Evolutionary conservation across 2,797 vertebrate genomes (phyloP), one percentile per base, ranked within the genome.

Genomic region (Eulemur rubriventer): DNA sequence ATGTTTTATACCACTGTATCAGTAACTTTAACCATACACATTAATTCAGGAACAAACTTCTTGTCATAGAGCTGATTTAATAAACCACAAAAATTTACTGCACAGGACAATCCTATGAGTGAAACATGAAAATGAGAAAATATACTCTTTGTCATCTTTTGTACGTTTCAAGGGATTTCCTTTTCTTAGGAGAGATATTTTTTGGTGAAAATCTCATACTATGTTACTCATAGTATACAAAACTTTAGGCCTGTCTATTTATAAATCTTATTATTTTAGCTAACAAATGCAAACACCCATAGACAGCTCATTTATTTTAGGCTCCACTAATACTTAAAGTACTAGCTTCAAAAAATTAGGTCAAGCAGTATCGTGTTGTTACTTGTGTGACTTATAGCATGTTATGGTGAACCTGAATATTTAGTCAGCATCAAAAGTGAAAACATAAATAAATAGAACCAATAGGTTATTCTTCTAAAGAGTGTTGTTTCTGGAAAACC

Each of bases 401-500:
- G 63, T 92, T 69, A 43, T 46, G 3, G 43, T 41, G 33, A 87
- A 89, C 43, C 17, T 59, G 28, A 85, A 57, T 93, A 92, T 83
- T 73, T 95, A 65, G 83, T 83, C 86, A 43, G 83, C 46, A 95
- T 96, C 41, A 30, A 78, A 85, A 93, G 11, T 87, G 13, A 9
- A n/a, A 43, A 91, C 9, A 83, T 70, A 20, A 0, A 65, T 79
- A 93, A 96, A 73, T 72, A 11, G 41, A 87, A 33, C 35, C 0
- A 65, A 73, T 26, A 63, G 13, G 35, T 43, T 88, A 85, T 91
- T 78, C 48, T 97, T 84, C n/a, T 67, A 88, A 94, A 1, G 75
- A 94, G 38, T 94, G 38, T 16, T 92, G 2, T 92, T 96, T 97
- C 89, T 91, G 67, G 90, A 98, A 91, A 70, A n/a, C 12, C 41